phyloP scores from a whole-genome alignment of 1,140 invertebrate species.

The Pseudomyrmex dendroicus region DNA sequence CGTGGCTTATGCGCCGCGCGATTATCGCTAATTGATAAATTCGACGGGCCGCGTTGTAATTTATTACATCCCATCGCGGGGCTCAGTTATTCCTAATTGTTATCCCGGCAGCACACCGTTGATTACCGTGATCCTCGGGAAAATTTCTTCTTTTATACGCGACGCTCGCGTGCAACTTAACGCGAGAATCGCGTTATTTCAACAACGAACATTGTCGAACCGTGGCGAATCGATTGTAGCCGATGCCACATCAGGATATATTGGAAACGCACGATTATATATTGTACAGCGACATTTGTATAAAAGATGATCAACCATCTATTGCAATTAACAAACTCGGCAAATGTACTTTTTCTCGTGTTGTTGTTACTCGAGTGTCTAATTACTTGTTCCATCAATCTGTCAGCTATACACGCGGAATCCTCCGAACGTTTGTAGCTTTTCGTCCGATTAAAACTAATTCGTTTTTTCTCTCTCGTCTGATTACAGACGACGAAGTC shows the following conservation, averaged over 20 bases:
- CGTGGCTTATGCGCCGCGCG: constrained; percentile 52
- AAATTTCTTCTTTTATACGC: constrained; percentile 3
- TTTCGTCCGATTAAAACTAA: background rate
- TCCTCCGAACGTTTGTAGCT: background rate
- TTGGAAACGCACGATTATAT: no score
- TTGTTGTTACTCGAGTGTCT: no score
- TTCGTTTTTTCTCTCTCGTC: background rate
- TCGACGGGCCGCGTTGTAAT: constrained; percentile 65
- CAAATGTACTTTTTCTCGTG: no score
- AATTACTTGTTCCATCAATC: background rate
- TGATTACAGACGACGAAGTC: constrained; percentile 85
- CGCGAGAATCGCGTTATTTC: no score
- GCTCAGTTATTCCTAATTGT: constrained; percentile 59
- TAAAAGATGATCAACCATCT: no score
- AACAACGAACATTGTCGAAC: constrained; percentile 1
- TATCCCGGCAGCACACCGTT: constrained; percentile 42
- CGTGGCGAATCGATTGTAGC: no score
- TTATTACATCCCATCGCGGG: constrained; percentile 61
- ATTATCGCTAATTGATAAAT: constrained; percentile 77
- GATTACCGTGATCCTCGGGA: constrained; percentile 45
- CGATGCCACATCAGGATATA: no score
- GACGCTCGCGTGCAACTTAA: no score
- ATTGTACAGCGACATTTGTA: no score
- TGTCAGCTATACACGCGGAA: background rate
- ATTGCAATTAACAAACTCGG: no score